phyloP scores from a whole-genome alignment of 1,140 invertebrate genomes.

The Vanessa tameamea region DNA sequence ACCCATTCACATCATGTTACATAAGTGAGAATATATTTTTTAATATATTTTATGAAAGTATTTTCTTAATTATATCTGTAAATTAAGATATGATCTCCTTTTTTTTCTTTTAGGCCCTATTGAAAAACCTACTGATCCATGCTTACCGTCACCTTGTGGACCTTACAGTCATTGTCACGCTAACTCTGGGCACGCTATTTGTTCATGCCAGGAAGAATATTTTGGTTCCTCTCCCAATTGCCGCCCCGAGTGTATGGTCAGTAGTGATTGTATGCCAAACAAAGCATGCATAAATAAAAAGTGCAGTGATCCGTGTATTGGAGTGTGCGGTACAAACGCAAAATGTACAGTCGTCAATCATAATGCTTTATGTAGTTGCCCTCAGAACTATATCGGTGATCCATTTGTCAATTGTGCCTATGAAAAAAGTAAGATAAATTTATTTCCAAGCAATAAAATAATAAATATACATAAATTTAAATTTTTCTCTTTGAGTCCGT shows the following conservation, averaged over 20 bases:
- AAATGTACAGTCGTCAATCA: conserved; percentile 88
- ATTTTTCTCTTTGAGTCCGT: not conserved
- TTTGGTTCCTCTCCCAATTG: conserved; percentile 83
- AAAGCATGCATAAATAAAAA: conserved; percentile 87
- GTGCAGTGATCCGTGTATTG: conserved; percentile 88
- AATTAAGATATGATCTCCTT: conserved; percentile 1
- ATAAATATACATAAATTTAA: not conserved
- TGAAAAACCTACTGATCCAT: conserved; percentile 82
- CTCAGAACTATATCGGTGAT: conserved; percentile 85
- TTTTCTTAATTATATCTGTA: conserved; percentile 11
- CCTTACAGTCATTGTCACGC: conserved; percentile 86
- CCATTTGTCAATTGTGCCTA: conserved; percentile 85
- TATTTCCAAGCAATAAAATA: no score
- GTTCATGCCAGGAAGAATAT: conserved; percentile 84
- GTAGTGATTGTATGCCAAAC: conserved; percentile 86
- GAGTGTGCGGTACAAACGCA: conserved; percentile 88
- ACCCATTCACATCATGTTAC: conserved; percentile 85
- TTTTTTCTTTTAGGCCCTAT: conserved; percentile 58
- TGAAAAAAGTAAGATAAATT: conserved; percentile 81
- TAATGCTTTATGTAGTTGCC: conserved; percentile 89
- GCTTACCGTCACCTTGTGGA: conserved; percentile 85
- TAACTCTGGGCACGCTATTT: conserved; percentile 85
- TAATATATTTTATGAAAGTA: conserved; percentile 15
- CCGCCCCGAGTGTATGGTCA: conserved; percentile 88
- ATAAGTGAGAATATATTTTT: conserved; percentile 56